Evolutionary conservation across 2,797 vertebrate genomes (phyloP), one percentile per base, ranked within the genome.

Genomic region (Melanotaenia parkinsoni): DNA sequence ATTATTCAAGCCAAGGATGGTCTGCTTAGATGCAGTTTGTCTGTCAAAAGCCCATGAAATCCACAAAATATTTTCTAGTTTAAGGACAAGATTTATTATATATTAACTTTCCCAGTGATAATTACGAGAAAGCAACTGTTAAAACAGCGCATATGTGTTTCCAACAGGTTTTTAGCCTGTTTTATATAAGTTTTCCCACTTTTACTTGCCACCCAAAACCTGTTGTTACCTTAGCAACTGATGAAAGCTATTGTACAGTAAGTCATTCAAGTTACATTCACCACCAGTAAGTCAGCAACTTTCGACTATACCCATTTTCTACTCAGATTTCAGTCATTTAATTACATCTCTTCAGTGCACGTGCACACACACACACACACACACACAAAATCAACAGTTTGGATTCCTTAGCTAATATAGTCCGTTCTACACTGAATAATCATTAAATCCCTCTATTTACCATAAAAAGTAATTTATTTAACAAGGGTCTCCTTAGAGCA

Each of bases 221-320:
- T 70, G 33, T 70, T 81, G 26, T 69, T 38, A 53, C 58, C 33
- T 62, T 57, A 60, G 72, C 72, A 75, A 32, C 58, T 82, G 53
- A 65, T 76, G 79, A 50, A 61, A 65, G n/a, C 45, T 60, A 20
- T 6, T 37, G 33, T 16, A n/a, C n/a, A n/a, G n/a, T n/a, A 45
- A 54, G 8, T n/a, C 66, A 60, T 61, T 59, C 70, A 58, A 0
- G 2, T 24, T n/a, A 24, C 6, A 60, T 32, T 9, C 30, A 59
- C 32, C 75, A 57, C 50, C 63, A 56, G 32, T 56, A 56, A 68
- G 37, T 32, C 28, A 65, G 32, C 33, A 69, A 20, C 40, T 70
- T 57, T 70, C 71, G 53, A 74, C 73, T 62, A 4, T 30, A 63
- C 5, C 13, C 22, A 71, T 83, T 90, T 86, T 82, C 78, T 70